Evolutionary conservation across 2,797 vertebrate genomes (phyloP), one percentile per base, ranked within the genome.

Genomic region (Furcifer pardalis): DNA sequence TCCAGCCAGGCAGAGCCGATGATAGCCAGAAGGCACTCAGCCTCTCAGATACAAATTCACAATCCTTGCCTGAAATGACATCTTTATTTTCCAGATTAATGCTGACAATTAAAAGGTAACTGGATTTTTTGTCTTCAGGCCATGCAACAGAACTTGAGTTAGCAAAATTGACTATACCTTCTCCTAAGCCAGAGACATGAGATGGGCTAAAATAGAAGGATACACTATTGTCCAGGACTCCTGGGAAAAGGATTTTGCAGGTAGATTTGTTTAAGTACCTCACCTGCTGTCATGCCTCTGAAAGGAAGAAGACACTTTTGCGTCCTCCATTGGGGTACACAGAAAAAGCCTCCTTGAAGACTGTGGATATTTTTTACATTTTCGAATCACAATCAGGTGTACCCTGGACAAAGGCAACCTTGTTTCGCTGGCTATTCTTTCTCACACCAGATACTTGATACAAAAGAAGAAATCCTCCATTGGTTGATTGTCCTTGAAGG

Each of bases 21-120:
- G 7, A 73, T 30, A 92, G 56, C 69, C 86, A 71, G 87, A 77
- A 85, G 89, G 75, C 52, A 68, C 44, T 86, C 44, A 23, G 44
- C 46, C 85, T 86, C n/a, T 0, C 0, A 59, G 25, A 75, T 23
- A 87, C 65, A n/a, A 83, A 88, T 5, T 5, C 35, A 49, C 30
- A 85, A 79, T 87, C 91, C 44, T 84, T 92, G 35, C 68, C 79
- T 80, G 56, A 82, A 59, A 19, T 84, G 74, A 88, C 32, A 89
- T 84, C 85, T 90, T 90, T 83, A 89, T 79, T 82, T 83, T 42
- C 44, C 30, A 84, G 69, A 77, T 79, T 44, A 90, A 87, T 40
- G 59, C 40, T 90, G 83, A 60, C 90, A 86, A 79, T 52, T 88
- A 84, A 90, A 89, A 88, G 7, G 3, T n/a, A 82, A 40, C 62